Conservation (phyloP, 2,797 vertebrate genomes). For the Manis crassicaudata region DNA sequence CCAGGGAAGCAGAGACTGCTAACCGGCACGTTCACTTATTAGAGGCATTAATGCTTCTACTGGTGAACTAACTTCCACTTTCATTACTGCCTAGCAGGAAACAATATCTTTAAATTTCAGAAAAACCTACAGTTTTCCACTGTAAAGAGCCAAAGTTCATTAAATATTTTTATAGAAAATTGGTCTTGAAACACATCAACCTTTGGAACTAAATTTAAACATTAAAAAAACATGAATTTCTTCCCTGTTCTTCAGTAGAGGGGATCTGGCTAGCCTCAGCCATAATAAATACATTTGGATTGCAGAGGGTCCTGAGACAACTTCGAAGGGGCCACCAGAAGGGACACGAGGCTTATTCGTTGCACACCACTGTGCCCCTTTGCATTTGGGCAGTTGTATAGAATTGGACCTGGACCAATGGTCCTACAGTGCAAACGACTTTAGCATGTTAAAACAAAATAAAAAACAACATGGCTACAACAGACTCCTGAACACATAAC, state of each 20-base stretch:
- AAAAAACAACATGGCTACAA: neutral
- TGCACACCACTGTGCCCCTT: rapidly evolving
- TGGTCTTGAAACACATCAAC: neutral
- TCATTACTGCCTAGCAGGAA: neutral
- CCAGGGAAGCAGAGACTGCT: neutral
- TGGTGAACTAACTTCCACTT: neutral
- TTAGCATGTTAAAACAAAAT: neutral
- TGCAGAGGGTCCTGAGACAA: neutral
- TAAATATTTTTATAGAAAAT: neutral
- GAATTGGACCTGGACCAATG: neutral
- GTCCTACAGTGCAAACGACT: conserved; percentile 71
- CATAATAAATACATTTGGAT: neutral
- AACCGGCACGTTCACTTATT: rapidly evolving
- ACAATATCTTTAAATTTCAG: rapidly evolving
- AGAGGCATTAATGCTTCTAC: neutral
- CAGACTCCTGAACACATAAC: neutral
- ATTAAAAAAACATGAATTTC: neutral
- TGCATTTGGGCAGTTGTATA: neutral
- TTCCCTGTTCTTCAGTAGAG: neutral
- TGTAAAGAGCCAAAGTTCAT: no score
- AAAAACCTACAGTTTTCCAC: neutral
- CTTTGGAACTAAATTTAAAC: conserved; percentile 40
- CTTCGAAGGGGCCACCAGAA: neutral
- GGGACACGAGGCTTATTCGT: neutral
- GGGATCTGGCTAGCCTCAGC: neutral